These are phyloP conservation scores for Rhopalosiphum nymphaeae DNA, from an alignment of 2,888 invertebrate species.

Conservation along the genomic window DNA sequence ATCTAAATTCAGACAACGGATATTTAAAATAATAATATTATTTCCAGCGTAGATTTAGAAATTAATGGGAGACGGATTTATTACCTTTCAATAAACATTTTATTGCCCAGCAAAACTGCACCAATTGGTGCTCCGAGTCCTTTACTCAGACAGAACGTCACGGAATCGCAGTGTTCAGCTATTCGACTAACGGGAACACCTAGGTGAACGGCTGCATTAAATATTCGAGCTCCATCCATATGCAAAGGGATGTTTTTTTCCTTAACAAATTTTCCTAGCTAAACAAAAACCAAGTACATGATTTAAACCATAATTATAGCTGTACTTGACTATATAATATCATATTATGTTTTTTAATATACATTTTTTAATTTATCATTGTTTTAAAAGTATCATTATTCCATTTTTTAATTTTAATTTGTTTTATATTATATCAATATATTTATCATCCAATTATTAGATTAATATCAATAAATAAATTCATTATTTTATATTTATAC, in stretches of 20 bases:
- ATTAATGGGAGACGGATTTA: not conserved
- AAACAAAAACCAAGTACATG: not conserved
- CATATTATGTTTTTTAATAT: not conserved
- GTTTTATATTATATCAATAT: too few relatives aligned
- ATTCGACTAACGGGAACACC: constrained; percentile 77
- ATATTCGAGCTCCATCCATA: constrained; percentile 93
- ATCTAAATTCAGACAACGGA: not conserved
- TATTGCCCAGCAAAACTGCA: constrained; percentile 83
- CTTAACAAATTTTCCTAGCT: constrained; percentile 67
- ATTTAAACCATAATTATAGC: not conserved
- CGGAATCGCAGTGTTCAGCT: constrained; percentile 81
- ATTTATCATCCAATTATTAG: too few relatives aligned
- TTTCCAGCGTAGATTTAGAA: not conserved
- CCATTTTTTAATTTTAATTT: too few relatives aligned
- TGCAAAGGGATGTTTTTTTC: constrained; percentile 78
- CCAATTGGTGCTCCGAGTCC: constrained; percentile 92
- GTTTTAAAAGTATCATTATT: too few relatives aligned
- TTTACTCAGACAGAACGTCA: constrained; percentile 92
- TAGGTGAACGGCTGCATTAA: constrained; percentile 85
- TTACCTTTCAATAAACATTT: constrained; percentile 81
- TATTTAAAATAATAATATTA: not conserved
- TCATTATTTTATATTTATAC: too few relatives aligned
- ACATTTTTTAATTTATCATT: too few relatives aligned
- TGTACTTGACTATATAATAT: not conserved
- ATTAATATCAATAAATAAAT: too few relatives aligned